Base-by-base conservation (phyloP, 2,888 invertebrate species). In the Dorcus hopei region DNA sequence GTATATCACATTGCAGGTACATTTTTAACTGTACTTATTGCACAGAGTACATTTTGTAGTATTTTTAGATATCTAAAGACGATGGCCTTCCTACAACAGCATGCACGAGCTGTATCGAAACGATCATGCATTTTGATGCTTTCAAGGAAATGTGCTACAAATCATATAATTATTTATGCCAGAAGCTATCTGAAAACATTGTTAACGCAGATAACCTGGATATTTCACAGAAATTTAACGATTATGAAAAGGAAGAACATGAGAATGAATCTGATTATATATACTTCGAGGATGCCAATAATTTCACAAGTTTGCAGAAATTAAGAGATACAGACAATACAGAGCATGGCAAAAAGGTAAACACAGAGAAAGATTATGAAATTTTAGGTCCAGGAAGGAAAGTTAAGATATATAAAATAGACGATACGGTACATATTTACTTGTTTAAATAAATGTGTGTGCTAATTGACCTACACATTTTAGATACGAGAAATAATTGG, bases 91-190 rank as follows among this genome's bases (percentile, higher is more conserved):
- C 70, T 8, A 57, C 52, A 23, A 54, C 60, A 52, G 63, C 59
- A 40, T 70, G 70, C 51, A 47, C 38, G 14, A 57, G 53, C 9
- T 70, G 70, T 49, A 42, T 65, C 11, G 55, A 65, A 50, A 65
- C 57, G 48, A 59, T 70, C 47, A 60, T 60, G 38, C 51, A 64
- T 49, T 64, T 69, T 54, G 45, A 61, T n/a, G 11, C 54, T 19
- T 70, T 68, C 58, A 52, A 63, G 26, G 61, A 66, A 42, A 61
- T 41, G 16, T 62, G 61, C 50, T 57, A 53, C 19, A 52, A 63
- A 11, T 65, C 69, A 9, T 58, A 65, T 33, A 61, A 57, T 42
- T 49, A 60, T 11, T 54, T 69, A 26, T 50, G 14, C 14, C 9
- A 19, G 9, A 16, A 23, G n/a, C 3, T 45, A 45, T 42, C 42